Evolutionary conservation across 2,888 invertebrate species (phyloP).

Genomic region (Drosophila paracracens): DNA sequence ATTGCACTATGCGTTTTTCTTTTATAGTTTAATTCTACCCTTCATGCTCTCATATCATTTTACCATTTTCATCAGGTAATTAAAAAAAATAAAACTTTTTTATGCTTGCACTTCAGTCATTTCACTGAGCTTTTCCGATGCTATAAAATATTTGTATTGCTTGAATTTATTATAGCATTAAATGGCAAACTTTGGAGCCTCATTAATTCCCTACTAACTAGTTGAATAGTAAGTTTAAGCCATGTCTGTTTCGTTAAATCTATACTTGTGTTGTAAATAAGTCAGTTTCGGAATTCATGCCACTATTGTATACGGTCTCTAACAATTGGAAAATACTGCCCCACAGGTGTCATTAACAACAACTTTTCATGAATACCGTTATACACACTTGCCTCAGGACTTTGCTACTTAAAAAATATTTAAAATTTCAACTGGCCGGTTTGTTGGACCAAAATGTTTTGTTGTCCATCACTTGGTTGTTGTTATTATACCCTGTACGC

Average conservation of each 20-base stretch:
- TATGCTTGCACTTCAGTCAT: not conserved
- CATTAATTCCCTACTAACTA: not conserved
- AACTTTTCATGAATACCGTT: constrained; percentile 13
- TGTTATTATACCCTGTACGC: constrained; percentile 11
- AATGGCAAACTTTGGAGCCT: not conserved
- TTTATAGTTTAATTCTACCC: not conserved
- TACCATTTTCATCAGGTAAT: not conserved
- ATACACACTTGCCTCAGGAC: not conserved
- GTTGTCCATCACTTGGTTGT: constrained; percentile 7
- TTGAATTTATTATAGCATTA: not conserved
- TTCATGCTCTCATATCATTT: not conserved
- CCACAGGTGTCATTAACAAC: constrained; percentile 1
- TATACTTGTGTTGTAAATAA: not conserved
- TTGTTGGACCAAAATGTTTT: constrained; percentile 9
- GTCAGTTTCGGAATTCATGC: too few species aligned
- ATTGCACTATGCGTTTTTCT: constrained; percentile 2
- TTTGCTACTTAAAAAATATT: not conserved
- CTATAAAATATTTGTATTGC: not conserved
- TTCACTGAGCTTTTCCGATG: not conserved
- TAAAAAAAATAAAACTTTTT: not conserved
- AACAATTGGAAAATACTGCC: not conserved
- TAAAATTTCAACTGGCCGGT: constrained; percentile 3
- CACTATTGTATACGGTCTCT: not conserved
- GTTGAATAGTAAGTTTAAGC: not conserved
- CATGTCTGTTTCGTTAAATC: not conserved